These are phyloP conservation scores for Thalassaphorura encarpata DNA, from an alignment of 1,140 invertebrate species.

Conservation along the genomic window DNA sequence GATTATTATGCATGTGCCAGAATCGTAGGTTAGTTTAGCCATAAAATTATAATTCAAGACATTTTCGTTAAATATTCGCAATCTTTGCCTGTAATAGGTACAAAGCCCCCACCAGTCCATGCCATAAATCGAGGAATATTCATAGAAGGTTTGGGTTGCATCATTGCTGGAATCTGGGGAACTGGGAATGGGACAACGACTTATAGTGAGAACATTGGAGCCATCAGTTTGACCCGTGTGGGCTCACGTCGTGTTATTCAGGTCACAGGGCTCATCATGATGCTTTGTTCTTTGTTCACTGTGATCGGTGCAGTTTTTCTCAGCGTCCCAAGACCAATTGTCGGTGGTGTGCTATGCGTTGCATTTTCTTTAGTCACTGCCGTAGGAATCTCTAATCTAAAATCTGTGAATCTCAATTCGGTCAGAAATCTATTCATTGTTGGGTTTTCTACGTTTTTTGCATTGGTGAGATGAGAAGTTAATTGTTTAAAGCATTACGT, in stretches of 20 bases:
- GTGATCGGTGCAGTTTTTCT: constrained; percentile 65
- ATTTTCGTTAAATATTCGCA: too few relatives aligned
- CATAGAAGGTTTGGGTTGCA: constrained; percentile 69
- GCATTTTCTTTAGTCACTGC: constrained; percentile 71
- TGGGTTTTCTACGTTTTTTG: constrained; percentile 73
- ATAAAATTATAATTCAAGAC: too few relatives aligned
- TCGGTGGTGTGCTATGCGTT: constrained; percentile 74
- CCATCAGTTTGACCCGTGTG: constrained; percentile 45
- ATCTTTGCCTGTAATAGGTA: constrained; percentile 39
- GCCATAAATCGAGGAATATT: constrained; percentile 78
- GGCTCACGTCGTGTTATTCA: constrained; percentile 41
- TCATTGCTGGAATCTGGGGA: constrained; percentile 51
- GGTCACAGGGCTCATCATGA: constrained; percentile 36
- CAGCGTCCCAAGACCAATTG: constrained; percentile 62
- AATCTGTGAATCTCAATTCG: constrained; percentile 71
- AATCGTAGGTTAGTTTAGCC: constrained; percentile 52
- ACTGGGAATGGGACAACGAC: constrained; percentile 42
- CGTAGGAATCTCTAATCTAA: constrained; percentile 46
- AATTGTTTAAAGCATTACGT: background rate
- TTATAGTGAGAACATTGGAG: constrained; percentile 43
- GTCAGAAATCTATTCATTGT: constrained; percentile 73
- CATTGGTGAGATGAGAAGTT: constrained; percentile 44
- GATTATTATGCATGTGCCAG: constrained; percentile 79
- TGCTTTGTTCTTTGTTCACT: constrained; percentile 38
- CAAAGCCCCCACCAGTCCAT: constrained; percentile 67